phyloP scores from a whole-genome alignment of 2,113 vertebrate genomes.

The Pao palembangensis region DNA sequence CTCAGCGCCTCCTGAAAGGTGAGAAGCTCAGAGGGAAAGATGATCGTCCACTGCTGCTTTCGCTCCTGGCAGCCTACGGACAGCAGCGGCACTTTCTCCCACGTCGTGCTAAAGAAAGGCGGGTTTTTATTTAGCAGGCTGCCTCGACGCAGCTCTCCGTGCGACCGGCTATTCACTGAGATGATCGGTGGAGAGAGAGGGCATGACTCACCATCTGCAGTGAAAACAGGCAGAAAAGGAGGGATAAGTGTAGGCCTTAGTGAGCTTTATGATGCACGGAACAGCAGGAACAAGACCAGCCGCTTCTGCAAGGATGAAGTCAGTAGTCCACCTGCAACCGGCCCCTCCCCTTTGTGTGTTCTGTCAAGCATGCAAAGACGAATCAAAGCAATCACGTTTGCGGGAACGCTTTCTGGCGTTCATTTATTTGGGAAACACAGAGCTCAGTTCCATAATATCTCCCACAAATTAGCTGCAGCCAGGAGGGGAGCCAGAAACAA shows the following conservation, averaged over 20 bases:
- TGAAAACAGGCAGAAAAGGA: constrained; percentile 27
- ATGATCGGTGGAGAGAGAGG: constrained; percentile 43
- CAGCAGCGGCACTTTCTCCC: constrained; percentile 65
- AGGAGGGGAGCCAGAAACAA: constrained; percentile 20
- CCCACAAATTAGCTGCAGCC: constrained; percentile 26
- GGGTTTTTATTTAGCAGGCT: constrained; percentile 46
- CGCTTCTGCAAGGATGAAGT: background rate
- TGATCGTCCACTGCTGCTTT: constrained; percentile 69
- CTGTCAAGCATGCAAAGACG: constrained; percentile 11
- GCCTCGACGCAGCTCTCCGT: constrained; percentile 45
- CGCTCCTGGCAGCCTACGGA: constrained; percentile 53
- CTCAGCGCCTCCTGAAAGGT: constrained; percentile 50
- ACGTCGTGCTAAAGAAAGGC: constrained; percentile 40
- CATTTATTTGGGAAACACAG: constrained; percentile 5
- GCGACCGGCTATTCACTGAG: constrained; percentile 54
- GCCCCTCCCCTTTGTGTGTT: constrained; percentile 8
- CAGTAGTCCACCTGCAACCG: background rate
- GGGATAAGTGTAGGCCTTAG: constrained; percentile 30
- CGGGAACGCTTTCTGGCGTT: background rate
- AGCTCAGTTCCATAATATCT: constrained; percentile 23
- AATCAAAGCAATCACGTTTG: constrained; percentile 20
- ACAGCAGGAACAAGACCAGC: constrained; percentile 15
- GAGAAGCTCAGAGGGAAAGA: constrained; percentile 74
- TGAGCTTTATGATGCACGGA: constrained; percentile 22
- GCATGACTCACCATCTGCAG: constrained; percentile 72